Base-by-base conservation (phyloP, 2,888 invertebrate genomes). In the Morinoia aosen region DNA sequence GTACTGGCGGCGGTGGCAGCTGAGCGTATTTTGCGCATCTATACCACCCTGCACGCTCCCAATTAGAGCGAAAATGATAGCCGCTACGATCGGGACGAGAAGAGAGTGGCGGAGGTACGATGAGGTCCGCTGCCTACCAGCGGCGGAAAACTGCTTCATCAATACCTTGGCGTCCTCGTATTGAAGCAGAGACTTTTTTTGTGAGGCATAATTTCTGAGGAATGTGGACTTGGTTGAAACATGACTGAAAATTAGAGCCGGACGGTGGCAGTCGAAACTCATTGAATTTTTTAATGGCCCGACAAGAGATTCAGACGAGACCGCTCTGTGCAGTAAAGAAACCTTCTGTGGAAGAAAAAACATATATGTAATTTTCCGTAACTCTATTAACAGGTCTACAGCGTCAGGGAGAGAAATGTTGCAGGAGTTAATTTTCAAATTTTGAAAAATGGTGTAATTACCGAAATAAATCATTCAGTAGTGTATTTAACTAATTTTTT, bases 1-100 rank as follows among this genome's bases (percentile, higher is more conserved):
- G 97, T 98, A 98, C 64, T 98, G 97, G 8, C 98, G 97, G 88
- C 98, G 97, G 97, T 98, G 98, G 97, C 98, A 98, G 96, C 98
- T 98, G n/a, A 98, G 97, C 3, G 98, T 98, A 8, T 97, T 97
- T 0, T 97, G 97, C 10, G 97, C 97, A 96, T 97, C 97, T 88
- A 96, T 33, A 19, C 19, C 93, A 33, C 25, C 57, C 19, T 33
- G 33, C 25, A 33, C 57, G 48, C 48, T 39, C 57, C 48, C 33
- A 16, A 57, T 93, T 56, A 57, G 19, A 57, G 57, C 12, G n/a
- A 93, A 93, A 93, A 93, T 93, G 93, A 93, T 93, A 33, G 58
- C 93, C 93, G 93, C 93, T 33, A 40, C 90, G 90, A 90, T 33
- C 40, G 48, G 40, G 39, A 8, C 19, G 25, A 76, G 76, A 16